Evolutionary conservation across 2,797 vertebrate species (phyloP), one percentile per base, ranked within the genome.

Genomic region (Cirrhinus molitorella): DNA sequence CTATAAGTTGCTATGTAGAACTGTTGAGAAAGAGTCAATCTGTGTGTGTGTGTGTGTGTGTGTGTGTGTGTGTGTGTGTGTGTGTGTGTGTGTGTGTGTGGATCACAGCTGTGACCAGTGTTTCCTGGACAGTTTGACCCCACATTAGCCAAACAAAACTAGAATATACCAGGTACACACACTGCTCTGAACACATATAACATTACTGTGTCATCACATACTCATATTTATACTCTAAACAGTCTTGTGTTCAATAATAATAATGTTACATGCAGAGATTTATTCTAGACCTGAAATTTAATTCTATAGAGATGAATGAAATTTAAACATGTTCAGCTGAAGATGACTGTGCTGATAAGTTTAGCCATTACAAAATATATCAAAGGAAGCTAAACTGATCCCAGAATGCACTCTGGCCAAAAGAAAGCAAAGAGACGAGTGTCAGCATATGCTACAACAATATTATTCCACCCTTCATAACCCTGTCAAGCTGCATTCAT

Each of bases 361-460:
- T 79, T 40, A 25, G 28, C 31, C 19, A 51, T 34, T 25, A 21
- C 17, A 51, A 65, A 25, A 49, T 71, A 49, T 57, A 45, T 65
- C 28, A 74, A 79, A 80, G 51, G n/a, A 73, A 59, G 80, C 19
- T 67, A 55, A 71, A 53, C 31, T 78, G 31, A 28, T 37, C 23
- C 53, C 17, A 66, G 25, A 72, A 79, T 57, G 65, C 76, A 84
- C 55, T 61, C 63, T 19, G 25, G 47, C 45, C 51, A n/a, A 76
- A 57, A 61, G 19, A 63, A 67, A 43, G 4, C 16, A 49, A 34
- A 21, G 47, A 85, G 43, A 80, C 5, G 19, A 67, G 70, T 45
- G 75, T 83, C 37, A 85, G 43, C 23, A 43, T 45, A 59, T n/a
- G 45, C 61, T 84, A 51, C n/a, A 61, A 85, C 78, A 88, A 86